Conservation (phyloP, 92 coral and sea anemone species). For the Siderastrea siderea region DNA sequence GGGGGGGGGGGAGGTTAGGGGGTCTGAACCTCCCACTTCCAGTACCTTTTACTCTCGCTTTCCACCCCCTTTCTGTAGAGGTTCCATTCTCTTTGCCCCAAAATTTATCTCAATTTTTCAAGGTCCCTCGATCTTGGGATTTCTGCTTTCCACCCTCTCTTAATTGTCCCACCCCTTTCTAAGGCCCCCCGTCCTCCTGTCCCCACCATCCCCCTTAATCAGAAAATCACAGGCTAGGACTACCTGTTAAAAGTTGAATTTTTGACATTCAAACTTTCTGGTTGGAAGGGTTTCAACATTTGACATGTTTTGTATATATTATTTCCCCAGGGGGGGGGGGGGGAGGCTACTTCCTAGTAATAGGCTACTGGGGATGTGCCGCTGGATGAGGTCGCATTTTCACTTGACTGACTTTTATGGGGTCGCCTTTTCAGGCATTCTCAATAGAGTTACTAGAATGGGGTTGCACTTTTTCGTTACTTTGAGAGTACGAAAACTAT, state of each 20-base stretch:
- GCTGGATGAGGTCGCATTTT: too few species aligned
- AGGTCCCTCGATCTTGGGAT: neutral
- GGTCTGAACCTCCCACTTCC: conserved; percentile 16
- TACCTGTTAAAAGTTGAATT: neutral
- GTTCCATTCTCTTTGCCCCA: conserved; percentile 24
- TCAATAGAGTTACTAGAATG: too few species aligned
- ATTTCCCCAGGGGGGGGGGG: too few species aligned
- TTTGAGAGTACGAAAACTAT: too few species aligned
- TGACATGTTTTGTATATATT: too few species aligned
- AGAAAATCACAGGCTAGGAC: neutral
- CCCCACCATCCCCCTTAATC: neutral
- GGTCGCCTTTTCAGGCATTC: too few species aligned
- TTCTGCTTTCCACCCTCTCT: neutral
- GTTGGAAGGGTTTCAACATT: too few species aligned
- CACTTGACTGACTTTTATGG: too few species aligned
- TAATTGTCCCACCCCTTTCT: neutral
- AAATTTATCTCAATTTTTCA: conserved; percentile 1
- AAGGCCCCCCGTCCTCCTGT: neutral
- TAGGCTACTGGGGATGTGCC: too few species aligned
- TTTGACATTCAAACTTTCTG: neutral
- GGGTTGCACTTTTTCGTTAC: too few species aligned
- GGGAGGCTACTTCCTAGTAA: too few species aligned
- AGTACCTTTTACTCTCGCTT: conserved; percentile 17
- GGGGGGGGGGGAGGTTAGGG: neutral
- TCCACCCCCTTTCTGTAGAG: conserved; percentile 12